These are phyloP conservation scores for Larimichthys crocea DNA, from an alignment of 2,113 vertebrate species.

Conservation along the genomic window DNA sequence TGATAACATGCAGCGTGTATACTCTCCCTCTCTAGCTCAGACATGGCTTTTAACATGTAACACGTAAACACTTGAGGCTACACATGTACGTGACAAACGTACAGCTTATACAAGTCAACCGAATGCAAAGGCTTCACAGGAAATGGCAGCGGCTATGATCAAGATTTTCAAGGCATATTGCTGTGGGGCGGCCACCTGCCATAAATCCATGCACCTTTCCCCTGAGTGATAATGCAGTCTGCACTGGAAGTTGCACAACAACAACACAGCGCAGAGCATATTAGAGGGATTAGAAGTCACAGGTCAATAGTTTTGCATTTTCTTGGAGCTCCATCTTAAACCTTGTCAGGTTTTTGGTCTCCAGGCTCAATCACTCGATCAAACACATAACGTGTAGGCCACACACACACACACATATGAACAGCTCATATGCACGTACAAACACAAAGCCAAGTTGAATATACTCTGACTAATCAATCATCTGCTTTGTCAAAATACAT, in stretches of 20 bases:
- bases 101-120: background rate
- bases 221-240: slow-evolving; percentile 62
- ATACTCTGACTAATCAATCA: background rate
- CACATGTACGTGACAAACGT: slow-evolving; percentile 20
- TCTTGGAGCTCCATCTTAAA: slow-evolving; percentile 51
- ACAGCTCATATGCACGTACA: background rate
- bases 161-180: slow-evolving; percentile 35
- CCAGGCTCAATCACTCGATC: slow-evolving; percentile 3
- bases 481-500: background rate
- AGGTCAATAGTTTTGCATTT: slow-evolving; percentile 64
- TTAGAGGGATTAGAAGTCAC: slow-evolving; percentile 63
- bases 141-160: slow-evolving; percentile 7
- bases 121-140: slow-evolving; percentile 20
- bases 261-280: slow-evolving; percentile 42
- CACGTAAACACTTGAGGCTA: slow-evolving; percentile 18
- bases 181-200: slow-evolving; percentile 50
- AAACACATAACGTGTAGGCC: slow-evolving; percentile 11
- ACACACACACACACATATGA: background rate
- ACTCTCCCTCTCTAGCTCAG: slow-evolving; percentile 17
- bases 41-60: slow-evolving; percentile 36
- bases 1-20: slow-evolving; percentile 35
- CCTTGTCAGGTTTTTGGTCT: slow-evolving; percentile 28
- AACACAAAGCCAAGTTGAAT: background rate
- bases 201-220: slow-evolving; percentile 76
- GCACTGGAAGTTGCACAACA: slow-evolving; percentile 70